Evolutionary conservation across 92 coral and sea anemone species (phyloP).

Genomic region (Porites cylindrica): DNA sequence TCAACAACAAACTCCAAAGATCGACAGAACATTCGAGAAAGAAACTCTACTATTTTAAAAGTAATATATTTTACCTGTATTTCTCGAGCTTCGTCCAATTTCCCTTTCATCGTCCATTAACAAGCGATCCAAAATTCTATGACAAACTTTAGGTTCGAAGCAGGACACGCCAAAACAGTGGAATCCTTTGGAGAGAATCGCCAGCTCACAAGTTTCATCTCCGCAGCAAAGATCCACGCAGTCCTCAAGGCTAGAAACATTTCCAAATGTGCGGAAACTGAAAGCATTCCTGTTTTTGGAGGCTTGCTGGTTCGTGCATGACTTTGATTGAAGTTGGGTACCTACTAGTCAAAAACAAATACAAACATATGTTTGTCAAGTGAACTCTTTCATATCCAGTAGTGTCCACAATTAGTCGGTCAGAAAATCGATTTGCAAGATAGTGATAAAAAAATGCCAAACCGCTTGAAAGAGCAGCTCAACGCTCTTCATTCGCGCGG

Average conservation of each 20-base stretch:
- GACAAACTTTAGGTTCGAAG: constrained; percentile 61
- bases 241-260: constrained; percentile 53
- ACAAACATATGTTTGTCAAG: constrained; percentile 4
- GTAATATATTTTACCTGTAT: constrained; percentile 18
- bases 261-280: constrained; percentile 62
- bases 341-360: constrained; percentile 30
- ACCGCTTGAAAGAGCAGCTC: neutral
- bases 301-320: constrained; percentile 29
- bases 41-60: no score
- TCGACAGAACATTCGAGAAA: no score
- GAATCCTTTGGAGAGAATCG: constrained; percentile 58
- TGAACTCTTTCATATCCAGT: neutral
- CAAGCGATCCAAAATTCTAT: constrained; percentile 65
- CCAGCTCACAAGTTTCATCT: constrained; percentile 70
- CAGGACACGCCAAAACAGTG: constrained; percentile 81
- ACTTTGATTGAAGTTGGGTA: constrained; percentile 2
- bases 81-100: constrained; percentile 4
- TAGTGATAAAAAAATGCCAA: neutral
- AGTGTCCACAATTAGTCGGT: neutral
- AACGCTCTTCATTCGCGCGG: neutral
- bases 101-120: constrained; percentile 62
- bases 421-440: neutral
- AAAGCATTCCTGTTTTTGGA: constrained; percentile 45
- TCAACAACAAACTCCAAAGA: no score
- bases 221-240: constrained; percentile 75